Evolutionary conservation across 2,113 vertebrate species (phyloP).

Genomic region (Nipponia nippon): DNA sequence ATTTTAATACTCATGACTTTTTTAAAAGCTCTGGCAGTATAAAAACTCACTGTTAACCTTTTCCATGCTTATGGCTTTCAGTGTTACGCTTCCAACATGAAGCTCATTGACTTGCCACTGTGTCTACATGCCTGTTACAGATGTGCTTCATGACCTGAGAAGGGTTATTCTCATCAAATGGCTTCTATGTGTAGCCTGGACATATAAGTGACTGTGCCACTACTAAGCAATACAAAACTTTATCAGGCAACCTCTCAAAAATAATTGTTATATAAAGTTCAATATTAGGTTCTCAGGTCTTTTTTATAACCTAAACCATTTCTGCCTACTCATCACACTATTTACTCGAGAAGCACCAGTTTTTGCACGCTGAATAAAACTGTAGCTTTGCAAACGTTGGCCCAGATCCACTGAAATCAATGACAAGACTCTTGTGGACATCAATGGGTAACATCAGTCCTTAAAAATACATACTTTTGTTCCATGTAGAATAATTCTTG

Average conservation of each 20-base stretch:
- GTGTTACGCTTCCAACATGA: neutral
- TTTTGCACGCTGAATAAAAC: neutral
- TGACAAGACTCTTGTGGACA: neutral
- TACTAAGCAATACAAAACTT: constrained; percentile 58
- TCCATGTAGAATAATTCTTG: neutral
- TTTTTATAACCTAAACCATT: constrained; percentile 58
- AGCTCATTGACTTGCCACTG: neutral
- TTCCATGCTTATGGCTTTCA: neutral
- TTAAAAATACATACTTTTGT: neutral
- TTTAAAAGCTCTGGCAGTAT: neutral
- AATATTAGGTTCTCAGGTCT: constrained; percentile 59
- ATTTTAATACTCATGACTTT: neutral
- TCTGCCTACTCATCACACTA: neutral
- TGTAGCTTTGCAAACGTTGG: neutral
- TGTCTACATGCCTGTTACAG: neutral
- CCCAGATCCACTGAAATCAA: neutral
- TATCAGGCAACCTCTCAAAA: constrained; percentile 48
- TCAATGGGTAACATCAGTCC: neutral
- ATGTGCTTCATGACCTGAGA: constrained; percentile 21
- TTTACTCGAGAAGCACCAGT: constrained; percentile 8
- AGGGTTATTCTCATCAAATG: neutral
- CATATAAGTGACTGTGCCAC: constrained; percentile 36
- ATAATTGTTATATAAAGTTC: constrained; percentile 21
- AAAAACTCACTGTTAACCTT: neutral
- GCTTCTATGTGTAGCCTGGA: neutral